Evolutionary conservation across 2,113 vertebrate species (phyloP).

Genomic region (Larimichthys crocea): DNA sequence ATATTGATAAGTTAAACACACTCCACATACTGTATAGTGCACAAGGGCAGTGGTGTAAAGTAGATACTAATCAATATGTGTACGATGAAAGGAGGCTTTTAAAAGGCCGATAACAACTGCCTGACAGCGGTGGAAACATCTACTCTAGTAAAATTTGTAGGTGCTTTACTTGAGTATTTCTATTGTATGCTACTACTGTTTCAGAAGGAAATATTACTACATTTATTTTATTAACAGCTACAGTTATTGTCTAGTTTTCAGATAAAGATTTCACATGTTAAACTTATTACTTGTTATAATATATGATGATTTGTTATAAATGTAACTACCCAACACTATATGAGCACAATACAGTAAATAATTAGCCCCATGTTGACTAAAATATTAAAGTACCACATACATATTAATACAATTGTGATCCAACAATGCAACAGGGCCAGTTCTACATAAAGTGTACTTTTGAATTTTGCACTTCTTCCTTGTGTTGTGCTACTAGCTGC

Average conservation of each 20-base stretch:
- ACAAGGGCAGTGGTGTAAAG: slow-evolving; percentile 4
- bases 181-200: too few species aligned
- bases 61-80: slow-evolving; percentile 7
- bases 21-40: background rate
- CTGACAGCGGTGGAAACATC: background rate
- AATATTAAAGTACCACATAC: too few species aligned
- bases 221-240: too few species aligned
- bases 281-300: background rate
- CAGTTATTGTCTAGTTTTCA: background rate
- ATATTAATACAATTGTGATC: too few species aligned
- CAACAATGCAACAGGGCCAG: background rate
- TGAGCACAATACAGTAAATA: too few species aligned
- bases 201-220: too few species aligned
- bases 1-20: slow-evolving; percentile 39
- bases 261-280: background rate
- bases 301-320: background rate
- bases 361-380: too few species aligned
- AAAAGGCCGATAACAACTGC: background rate
- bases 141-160: background rate
- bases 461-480: too few species aligned
- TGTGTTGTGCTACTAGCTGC: background rate
- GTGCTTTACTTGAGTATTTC: background rate
- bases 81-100: slow-evolving; percentile 13
- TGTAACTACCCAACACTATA: background rate
- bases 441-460: background rate